A percentile compares a stretch with the other conserved stretches of the same genome.
These are phyloP conservation scores for Tetranychus piercei DNA, from an alignment of 2,888 invertebrate genomes.

Conservation along the genomic window DNA sequence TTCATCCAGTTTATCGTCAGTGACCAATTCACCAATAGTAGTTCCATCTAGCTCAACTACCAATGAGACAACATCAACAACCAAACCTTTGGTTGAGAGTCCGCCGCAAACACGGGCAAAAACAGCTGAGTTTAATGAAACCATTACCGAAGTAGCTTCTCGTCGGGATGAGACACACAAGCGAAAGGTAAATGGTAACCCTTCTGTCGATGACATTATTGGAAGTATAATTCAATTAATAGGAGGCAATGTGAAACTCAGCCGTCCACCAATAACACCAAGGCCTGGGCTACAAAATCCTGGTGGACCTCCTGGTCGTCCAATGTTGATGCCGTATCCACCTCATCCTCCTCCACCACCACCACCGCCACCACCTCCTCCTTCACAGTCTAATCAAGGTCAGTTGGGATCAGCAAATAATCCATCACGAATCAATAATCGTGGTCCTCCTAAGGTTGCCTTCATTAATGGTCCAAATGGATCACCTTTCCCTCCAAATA, in stretches of 20 bases:
- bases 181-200: neutral
- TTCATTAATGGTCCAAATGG: conserved; percentile 5
- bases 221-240: conserved; percentile 62
- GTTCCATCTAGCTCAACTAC: neutral
- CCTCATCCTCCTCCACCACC: conserved; percentile 38
- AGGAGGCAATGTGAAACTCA: conserved; percentile 67
- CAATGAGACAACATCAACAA: neutral
- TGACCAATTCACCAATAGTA: neutral
- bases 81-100: neutral
- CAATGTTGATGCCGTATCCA: conserved; percentile 40
- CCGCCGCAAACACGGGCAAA: no score
- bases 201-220: conserved; percentile 61
- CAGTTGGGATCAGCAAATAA: neutral
- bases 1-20: neutral
- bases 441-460: conserved; percentile 61
- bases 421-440: conserved; percentile 52
- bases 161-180: neutral
- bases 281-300: neutral
- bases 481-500: conserved; percentile 12
- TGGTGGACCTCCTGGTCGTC: conserved; percentile 52
- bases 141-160: neutral
- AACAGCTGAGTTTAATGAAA: neutral
- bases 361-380: conserved; percentile 4
- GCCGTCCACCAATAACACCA: conserved; percentile 17
- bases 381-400: neutral